A percentile compares a stretch with the other conserved stretches of the same genome.
phyloP scores from a whole-genome alignment of 1,140 invertebrate species.

The Nomia melanderi region DNA sequence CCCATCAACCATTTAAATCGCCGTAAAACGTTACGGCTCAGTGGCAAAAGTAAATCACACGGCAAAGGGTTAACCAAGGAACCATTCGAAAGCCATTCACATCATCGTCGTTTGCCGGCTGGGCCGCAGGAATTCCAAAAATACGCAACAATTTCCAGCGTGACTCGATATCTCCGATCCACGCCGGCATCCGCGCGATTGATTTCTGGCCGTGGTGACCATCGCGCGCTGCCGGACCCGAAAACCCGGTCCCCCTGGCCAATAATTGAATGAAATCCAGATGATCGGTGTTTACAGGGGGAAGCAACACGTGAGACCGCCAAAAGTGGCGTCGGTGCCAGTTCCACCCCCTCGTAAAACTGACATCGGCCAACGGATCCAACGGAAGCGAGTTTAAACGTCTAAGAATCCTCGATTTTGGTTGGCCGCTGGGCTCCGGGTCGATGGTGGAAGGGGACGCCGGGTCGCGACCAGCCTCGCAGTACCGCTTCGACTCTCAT shows the following conservation, averaged over 20 bases:
- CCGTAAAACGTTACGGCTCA: no score
- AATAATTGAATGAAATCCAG: slow-evolving; percentile 25
- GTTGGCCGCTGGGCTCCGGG: slow-evolving; percentile 62
- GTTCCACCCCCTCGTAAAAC: slow-evolving; percentile 35
- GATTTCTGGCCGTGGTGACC: no score
- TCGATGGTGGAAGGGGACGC: slow-evolving; percentile 66
- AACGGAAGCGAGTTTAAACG: slow-evolving; percentile 59
- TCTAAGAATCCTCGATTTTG: slow-evolving; percentile 45
- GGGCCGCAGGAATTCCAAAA: no score
- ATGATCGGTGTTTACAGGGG: slow-evolving; percentile 55
- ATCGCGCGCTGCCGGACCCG: not conserved
- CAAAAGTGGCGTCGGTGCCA: slow-evolving; percentile 23
- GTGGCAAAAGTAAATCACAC: no score
- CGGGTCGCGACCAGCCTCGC: slow-evolving; percentile 62
- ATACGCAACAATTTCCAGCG: no score
- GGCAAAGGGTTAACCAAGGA: no score
- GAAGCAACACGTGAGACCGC: slow-evolving; percentile 65
- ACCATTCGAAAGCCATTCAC: no score
- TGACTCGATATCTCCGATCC: no score
- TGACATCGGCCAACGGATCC: slow-evolving; percentile 39
- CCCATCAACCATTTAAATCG: no score
- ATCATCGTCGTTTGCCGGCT: no score
- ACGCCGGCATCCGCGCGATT: no score
- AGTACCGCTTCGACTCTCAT: slow-evolving; percentile 67
- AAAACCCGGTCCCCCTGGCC: not conserved